Percentiles rank a stretch among this genome's conserved stretches.
Conservation (phyloP, 2,113 vertebrate species). For the Myrmecobius fasciatus region DNA sequence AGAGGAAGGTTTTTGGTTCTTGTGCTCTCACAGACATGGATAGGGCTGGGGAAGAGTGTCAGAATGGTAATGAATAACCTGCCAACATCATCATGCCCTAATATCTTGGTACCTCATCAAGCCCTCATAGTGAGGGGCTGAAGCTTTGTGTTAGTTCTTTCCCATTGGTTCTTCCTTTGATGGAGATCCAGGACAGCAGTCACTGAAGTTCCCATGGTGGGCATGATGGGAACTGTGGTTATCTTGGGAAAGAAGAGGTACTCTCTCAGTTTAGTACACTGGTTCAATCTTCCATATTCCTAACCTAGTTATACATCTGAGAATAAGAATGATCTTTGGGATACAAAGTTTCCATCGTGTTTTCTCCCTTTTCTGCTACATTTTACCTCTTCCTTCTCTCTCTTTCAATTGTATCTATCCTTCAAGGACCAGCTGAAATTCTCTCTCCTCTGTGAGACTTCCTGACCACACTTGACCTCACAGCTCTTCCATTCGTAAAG, state of each 20-base stretch:
- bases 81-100: neutral
- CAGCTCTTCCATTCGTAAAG: no score
- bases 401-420: no score
- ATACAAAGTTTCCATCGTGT: no score
- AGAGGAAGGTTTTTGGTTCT: neutral
- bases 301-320: no score
- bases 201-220: neutral
- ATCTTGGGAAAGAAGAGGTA: neutral
- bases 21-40: neutral
- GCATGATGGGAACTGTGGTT: neutral
- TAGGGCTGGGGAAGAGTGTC: neutral
- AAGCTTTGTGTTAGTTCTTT: neutral
- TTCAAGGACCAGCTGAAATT: no score
- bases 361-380: no score
- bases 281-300: no score
- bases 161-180: neutral
- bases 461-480: no score
- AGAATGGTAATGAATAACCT: neutral
- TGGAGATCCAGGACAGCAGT: neutral
- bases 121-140: neutral
- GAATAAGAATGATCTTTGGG: no score
- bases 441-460: no score
- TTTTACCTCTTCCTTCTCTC: no score
- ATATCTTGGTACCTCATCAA: neutral
- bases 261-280: no score